These are phyloP conservation scores for Marasmarcha lunaedactyla DNA, from an alignment of 2,888 invertebrate species.

Conservation along the genomic window DNA sequence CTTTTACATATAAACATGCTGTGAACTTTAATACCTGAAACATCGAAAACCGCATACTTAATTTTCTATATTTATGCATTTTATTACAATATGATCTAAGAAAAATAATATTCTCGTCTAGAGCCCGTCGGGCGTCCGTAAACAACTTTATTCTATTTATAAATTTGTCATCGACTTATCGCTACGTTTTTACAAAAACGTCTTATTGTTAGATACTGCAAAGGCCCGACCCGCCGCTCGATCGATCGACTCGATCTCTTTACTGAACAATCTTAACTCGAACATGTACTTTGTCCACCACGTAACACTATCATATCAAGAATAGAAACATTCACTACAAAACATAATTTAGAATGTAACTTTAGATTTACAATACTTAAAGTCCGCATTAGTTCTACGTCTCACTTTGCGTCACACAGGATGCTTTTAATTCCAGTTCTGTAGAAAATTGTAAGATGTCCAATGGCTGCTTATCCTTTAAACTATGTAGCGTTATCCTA, in stretches of 20 bases:
- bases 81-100: conserved; percentile 69
- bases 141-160: conserved; percentile 67
- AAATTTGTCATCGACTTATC: conserved; percentile 53
- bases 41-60: conserved; percentile 25
- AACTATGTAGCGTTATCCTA: too few relatives aligned
- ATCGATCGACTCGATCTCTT: not conserved
- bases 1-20: conserved; percentile 1
- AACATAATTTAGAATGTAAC: conserved; percentile 49
- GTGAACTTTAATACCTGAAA: conserved; percentile 12
- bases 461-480: not conserved
- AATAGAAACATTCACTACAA: conserved; percentile 56
- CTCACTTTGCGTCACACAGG: conserved; percentile 38
- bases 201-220: conserved; percentile 24
- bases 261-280: not conserved
- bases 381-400: conserved; percentile 28
- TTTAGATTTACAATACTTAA: conserved; percentile 20
- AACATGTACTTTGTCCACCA: conserved; percentile 6
- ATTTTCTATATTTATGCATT: conserved; percentile 50
- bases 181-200: conserved; percentile 41
- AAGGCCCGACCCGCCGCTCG: conserved; percentile 27
- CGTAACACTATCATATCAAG: conserved; percentile 28
- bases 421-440: conserved; percentile 27
- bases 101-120: conserved; percentile 69
- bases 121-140: conserved; percentile 52
- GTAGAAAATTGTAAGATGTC: not conserved